Evolutionary conservation across 2,797 vertebrate genomes (phyloP).

Genomic region (Aldrovandia affinis): DNA sequence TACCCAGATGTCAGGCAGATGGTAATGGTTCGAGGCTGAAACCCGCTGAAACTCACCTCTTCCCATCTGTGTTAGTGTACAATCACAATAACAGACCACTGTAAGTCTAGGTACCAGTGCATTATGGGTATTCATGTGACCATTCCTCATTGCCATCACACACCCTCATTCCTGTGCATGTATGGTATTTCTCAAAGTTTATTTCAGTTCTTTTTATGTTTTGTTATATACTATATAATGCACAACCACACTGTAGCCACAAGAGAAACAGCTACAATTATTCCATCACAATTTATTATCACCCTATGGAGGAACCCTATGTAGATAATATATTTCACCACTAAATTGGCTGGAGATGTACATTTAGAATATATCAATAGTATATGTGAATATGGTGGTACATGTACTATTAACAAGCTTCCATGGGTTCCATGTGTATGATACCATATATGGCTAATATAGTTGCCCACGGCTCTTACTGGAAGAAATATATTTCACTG

Average conservation of each 20-base stretch:
- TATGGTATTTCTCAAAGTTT: slow-evolving; percentile 29
- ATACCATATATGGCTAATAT: background rate
- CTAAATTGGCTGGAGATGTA: background rate
- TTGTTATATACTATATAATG: background rate
- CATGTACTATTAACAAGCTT: background rate
- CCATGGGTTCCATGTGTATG: background rate
- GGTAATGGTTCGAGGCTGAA: background rate
- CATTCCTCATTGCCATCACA: slow-evolving; percentile 8
- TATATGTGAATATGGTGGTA: background rate
- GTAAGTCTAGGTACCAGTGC: background rate
- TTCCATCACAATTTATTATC: background rate
- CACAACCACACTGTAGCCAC: background rate
- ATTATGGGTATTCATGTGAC: slow-evolving; percentile 41
- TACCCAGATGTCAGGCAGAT: background rate
- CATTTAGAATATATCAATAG: background rate
- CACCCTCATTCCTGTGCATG: slow-evolving; percentile 23
- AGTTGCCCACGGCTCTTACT: background rate
- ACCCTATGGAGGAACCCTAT: background rate
- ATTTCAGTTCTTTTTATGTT: slow-evolving; percentile 17
- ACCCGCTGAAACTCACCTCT: background rate
- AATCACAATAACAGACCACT: background rate
- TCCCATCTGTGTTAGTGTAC: background rate
- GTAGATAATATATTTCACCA: background rate
- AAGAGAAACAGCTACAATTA: background rate
- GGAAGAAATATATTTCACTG: background rate